phyloP scores from a whole-genome alignment of 2,888 invertebrate genomes.

The Phortica magna region DNA sequence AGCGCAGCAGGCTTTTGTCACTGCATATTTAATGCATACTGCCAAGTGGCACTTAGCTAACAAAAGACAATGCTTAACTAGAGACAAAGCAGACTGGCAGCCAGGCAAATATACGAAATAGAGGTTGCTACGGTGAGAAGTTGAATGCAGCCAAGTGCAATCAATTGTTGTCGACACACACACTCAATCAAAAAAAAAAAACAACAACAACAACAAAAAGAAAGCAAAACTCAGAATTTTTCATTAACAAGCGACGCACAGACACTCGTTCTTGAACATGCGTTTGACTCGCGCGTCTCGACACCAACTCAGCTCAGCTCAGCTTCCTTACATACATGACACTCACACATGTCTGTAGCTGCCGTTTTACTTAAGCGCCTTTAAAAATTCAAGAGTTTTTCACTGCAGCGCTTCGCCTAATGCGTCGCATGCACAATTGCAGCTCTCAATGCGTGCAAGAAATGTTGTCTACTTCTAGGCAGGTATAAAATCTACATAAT shows the following conservation, averaged over 20 bases:
- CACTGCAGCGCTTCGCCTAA: background rate
- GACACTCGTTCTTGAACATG: background rate
- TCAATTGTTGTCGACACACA: slow-evolving; percentile 26
- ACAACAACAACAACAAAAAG: background rate
- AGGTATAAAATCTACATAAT: background rate
- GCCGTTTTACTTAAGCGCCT: slow-evolving; percentile 62
- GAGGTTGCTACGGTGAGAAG: background rate
- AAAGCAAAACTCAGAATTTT: background rate
- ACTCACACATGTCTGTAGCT: too few species aligned
- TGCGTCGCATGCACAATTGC: background rate
- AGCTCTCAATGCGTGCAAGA: background rate
- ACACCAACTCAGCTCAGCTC: background rate
- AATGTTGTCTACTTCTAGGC: background rate
- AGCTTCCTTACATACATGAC: background rate
- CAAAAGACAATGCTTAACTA: slow-evolving; percentile 26
- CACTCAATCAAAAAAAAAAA: slow-evolving; percentile 15
- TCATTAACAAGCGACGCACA: slow-evolving; percentile 15
- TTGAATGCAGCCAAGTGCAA: slow-evolving; percentile 9
- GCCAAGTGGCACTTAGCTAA: slow-evolving; percentile 6
- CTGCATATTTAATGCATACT: background rate
- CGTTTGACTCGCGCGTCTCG: background rate
- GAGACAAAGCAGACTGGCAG: slow-evolving; percentile 3
- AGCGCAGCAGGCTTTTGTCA: slow-evolving; percentile 2
- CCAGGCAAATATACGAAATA: background rate
- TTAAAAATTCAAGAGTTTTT: slow-evolving; percentile 61